Conservation (phyloP, 2,888 invertebrate genomes). For the Meiosimyza decipiens region DNA sequence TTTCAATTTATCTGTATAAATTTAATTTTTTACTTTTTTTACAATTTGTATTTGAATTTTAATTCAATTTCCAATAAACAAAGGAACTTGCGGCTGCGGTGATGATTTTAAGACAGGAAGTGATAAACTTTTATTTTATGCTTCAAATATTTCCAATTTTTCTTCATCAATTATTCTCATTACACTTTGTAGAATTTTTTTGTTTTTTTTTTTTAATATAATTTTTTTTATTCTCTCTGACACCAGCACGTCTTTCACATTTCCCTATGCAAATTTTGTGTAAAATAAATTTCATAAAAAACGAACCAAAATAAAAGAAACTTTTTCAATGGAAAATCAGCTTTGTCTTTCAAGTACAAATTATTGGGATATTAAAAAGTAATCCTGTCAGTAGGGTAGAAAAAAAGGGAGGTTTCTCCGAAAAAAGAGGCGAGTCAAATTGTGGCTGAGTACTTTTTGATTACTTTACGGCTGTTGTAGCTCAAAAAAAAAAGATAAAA, state of each 20-base stretch:
- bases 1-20: too few species aligned
- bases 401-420: neutral
- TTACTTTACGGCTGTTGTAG: neutral
- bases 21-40: too few species aligned
- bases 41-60: neutral
- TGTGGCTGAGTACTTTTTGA: slow-evolving; percentile 7
- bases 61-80: neutral
- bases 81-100: neutral
- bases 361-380: neutral
- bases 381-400: neutral
- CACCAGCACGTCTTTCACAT: slow-evolving; percentile 1
- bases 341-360: slow-evolving; percentile 1
- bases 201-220: neutral
- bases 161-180: neutral
- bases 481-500: neutral
- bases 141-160: neutral
- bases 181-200: neutral
- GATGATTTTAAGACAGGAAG: slow-evolving; percentile 4
- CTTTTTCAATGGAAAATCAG: neutral
- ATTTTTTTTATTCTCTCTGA: neutral
- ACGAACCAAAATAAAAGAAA: neutral
- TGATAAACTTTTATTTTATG: slow-evolving; percentile 4
- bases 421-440: neutral
- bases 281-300: neutral
- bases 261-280: slow-evolving; percentile 4